A percentile compares a stretch with the other conserved stretches of the same genome.
Conservation (phyloP, 2,797 vertebrate genomes). For the Falco columbarius region DNA sequence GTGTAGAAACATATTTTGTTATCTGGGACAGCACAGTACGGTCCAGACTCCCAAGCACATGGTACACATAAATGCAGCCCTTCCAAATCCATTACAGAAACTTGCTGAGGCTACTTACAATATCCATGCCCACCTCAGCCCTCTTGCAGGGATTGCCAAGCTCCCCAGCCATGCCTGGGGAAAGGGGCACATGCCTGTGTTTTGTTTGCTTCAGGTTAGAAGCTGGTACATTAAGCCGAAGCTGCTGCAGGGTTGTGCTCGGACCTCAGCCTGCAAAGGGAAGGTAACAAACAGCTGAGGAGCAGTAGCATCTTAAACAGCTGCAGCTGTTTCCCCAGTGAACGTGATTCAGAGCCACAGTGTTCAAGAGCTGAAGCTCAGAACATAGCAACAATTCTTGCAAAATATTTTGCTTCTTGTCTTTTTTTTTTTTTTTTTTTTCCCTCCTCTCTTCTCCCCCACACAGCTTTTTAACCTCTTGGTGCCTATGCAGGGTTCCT, state of each 20-base stretch:
- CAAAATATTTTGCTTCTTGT: slow-evolving; percentile 66
- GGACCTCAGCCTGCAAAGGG: neutral
- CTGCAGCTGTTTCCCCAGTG: slow-evolving; percentile 69
- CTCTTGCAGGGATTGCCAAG: neutral
- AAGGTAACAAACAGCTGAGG: slow-evolving; percentile 60
- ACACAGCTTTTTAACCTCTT: slow-evolving; percentile 64
- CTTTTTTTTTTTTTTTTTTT: neutral
- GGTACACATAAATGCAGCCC: fast-evolving
- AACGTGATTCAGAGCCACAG: slow-evolving; percentile 62
- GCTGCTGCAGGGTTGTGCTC: neutral
- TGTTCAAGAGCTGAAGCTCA: slow-evolving; percentile 47
- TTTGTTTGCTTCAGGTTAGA: neutral
- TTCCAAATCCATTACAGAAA: neutral
- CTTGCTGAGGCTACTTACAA: neutral
- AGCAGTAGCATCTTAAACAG: slow-evolving; percentile 70
- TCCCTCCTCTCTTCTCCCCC: neutral
- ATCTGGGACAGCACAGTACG: neutral
- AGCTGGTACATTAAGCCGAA: neutral
- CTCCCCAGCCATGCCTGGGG: neutral
- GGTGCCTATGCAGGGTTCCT: slow-evolving; percentile 22
- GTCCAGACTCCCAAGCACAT: neutral
- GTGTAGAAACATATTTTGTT: neutral
- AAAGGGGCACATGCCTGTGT: neutral
- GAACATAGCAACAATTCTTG: slow-evolving; percentile 67
- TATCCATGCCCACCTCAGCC: neutral